phyloP scores from a whole-genome alignment of 2,888 invertebrate genomes.

The Melinopterus prodromus region DNA sequence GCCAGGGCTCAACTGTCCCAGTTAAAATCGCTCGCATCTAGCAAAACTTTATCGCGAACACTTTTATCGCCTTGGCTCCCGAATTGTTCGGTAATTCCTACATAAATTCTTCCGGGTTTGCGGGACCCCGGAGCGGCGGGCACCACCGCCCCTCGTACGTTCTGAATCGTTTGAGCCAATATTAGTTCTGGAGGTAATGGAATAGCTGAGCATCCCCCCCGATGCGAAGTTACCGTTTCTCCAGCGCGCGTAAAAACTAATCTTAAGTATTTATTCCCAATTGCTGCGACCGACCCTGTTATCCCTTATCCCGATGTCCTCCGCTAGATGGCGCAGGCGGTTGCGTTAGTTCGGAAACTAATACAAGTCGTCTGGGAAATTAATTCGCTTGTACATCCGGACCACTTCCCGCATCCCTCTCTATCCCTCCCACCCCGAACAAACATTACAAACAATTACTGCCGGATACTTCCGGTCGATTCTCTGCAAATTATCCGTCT shows the following conservation, averaged over 20 bases:
- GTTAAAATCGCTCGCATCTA: too few species aligned
- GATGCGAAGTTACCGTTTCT: background rate
- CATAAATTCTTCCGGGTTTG: too few species aligned
- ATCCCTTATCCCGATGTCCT: background rate
- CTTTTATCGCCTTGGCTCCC: too few species aligned
- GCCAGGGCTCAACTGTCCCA: too few species aligned
- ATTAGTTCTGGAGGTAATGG: background rate
- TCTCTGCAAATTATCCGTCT: constrained; percentile 4
- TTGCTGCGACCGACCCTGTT: background rate
- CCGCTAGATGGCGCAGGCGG: background rate
- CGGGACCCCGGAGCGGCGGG: too few species aligned
- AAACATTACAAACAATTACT: constrained; percentile 4
- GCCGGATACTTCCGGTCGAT: constrained; percentile 4
- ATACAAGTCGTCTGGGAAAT: constrained; percentile 4
- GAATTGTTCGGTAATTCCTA: too few species aligned
- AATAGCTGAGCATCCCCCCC: background rate
- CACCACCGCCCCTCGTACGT: too few species aligned
- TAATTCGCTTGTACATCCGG: background rate
- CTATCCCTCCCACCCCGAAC: background rate
- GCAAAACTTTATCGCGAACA: too few species aligned
- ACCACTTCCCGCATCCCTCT: background rate
- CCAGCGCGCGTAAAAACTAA: background rate
- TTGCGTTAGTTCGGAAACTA: constrained; percentile 4
- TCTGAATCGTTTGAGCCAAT: background rate
- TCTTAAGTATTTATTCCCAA: background rate